Evolutionary conservation across 2,888 invertebrate species (phyloP).

Genomic region (Cantharis rufa): DNA sequence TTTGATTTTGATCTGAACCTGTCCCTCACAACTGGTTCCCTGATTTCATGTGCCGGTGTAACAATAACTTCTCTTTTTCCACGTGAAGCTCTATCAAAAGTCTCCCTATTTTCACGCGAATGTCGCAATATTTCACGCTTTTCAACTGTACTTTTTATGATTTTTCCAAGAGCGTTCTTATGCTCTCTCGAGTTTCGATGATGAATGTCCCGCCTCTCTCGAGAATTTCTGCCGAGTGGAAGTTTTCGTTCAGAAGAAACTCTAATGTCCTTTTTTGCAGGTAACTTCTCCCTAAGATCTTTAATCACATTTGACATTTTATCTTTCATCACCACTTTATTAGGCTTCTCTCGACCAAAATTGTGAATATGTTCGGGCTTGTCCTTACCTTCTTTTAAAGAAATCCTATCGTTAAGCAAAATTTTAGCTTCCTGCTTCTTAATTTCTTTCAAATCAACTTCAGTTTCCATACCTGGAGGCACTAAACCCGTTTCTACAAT

Average conservation of each 20-base stretch:
- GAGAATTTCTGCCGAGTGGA: not conserved
- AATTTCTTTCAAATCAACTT: conserved; percentile 44
- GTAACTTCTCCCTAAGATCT: not conserved
- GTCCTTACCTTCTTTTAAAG: not conserved
- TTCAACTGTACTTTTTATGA: not conserved
- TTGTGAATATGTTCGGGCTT: not conserved
- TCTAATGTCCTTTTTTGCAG: not conserved
- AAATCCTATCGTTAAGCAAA: not conserved
- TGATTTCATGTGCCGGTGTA: not conserved
- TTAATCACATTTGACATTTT: not conserved
- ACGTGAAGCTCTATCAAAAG: not conserved
- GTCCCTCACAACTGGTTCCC: not conserved
- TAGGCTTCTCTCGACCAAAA: not conserved
- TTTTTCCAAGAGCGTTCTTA: too few species aligned
- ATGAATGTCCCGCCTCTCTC: not conserved
- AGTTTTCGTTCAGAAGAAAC: not conserved
- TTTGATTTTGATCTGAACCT: not conserved
- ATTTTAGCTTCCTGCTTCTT: conserved; percentile 3
- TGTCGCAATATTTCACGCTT: not conserved
- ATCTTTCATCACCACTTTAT: not conserved
- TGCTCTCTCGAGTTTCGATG: not conserved
- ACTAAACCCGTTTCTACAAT: conserved; percentile 56
- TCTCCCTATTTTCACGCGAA: conserved; percentile 1
- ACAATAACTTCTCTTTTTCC: not conserved
- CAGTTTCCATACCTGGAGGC: conserved; percentile 57